Evolutionary conservation across 1,140 invertebrate species (phyloP), one percentile per base, ranked within the genome.

Genomic region (Bathynomus jamesi): DNA sequence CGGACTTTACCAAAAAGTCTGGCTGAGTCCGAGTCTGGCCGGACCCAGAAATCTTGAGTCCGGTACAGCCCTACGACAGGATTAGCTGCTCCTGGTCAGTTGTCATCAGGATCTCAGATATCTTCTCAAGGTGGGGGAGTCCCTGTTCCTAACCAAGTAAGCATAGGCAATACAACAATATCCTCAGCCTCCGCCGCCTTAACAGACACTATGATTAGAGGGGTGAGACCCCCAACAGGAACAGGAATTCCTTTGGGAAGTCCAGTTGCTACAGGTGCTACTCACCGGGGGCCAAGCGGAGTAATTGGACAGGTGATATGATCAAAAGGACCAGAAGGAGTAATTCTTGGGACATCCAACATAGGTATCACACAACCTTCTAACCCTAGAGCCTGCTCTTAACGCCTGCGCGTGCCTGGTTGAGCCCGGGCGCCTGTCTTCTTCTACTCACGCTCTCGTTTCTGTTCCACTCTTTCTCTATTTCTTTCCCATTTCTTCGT

Each of bases 181-280:
- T 66, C 72, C 24, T 67, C 62, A 17, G n/a, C n/a, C n/a, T 68
- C 72, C 24, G 62, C 72, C 13, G 71, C 53, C 61, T 69, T 67
- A 29, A 67, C 27, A 83, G 84, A 61, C 82, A 85, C 10, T 83
- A 83, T 74, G 75, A 85, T 65, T 81, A 85, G 32, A 79, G 80
- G n/a, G 82, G 80, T 79, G 74, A 77, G 83, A 73, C 82, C 82
- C 78, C n/a, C n/a, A n/a, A 79, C 82, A 27, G 82, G 84, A 78
- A 82, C 85, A 40, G 78, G 85, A 66, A 81, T 85, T 7, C 80
- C 81, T 80, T 82, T 62, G 24, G 68, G 53, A 66, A 68, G 69
- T 31, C 78, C 80, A 80, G 78, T 79, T 79, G 77, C 80, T 75
- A 82, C 83, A 81, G 82, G 74, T 78, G 82, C 80, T 77, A 79